Evolutionary conservation across 2,888 invertebrate genomes (phyloP).

Genomic region (Spisula solida): DNA sequence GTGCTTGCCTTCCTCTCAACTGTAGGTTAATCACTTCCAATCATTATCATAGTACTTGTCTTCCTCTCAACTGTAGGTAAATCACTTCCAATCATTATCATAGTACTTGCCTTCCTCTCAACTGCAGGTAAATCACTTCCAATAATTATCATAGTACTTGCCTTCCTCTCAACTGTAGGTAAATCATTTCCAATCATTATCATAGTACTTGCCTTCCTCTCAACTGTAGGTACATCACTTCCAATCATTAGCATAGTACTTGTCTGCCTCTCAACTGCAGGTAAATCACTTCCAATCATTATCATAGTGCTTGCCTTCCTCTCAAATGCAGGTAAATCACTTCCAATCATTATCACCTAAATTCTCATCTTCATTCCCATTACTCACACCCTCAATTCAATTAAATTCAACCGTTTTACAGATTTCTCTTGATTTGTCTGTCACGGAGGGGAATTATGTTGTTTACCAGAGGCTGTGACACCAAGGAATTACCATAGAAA

Average conservation of each 20-base stretch:
- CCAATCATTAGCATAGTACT: slow-evolving; percentile 92
- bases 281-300: slow-evolving; percentile 88
- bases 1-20: slow-evolving; percentile 93
- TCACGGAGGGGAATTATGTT: background rate
- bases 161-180: slow-evolving; percentile 91
- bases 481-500: background rate
- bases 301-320: slow-evolving; percentile 93
- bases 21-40: slow-evolving; percentile 89
- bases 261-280: slow-evolving; percentile 91
- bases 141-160: slow-evolving; percentile 94
- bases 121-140: slow-evolving; percentile 89
- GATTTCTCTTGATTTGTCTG: no score
- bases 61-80: slow-evolving; percentile 91
- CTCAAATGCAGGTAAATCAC: slow-evolving; percentile 89
- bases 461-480: background rate
- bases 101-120: slow-evolving; percentile 93
- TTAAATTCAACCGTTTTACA: background rate
- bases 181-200: slow-evolving; percentile 88
- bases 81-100: slow-evolving; percentile 87
- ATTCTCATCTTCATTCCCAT: background rate
- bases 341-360: background rate
- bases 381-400: background rate
- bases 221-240: slow-evolving; percentile 89
- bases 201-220: slow-evolving; percentile 93
- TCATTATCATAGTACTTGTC: slow-evolving; percentile 94